Conservation (phyloP, 1,140 invertebrate genomes). For the Homarus americanus region DNA sequence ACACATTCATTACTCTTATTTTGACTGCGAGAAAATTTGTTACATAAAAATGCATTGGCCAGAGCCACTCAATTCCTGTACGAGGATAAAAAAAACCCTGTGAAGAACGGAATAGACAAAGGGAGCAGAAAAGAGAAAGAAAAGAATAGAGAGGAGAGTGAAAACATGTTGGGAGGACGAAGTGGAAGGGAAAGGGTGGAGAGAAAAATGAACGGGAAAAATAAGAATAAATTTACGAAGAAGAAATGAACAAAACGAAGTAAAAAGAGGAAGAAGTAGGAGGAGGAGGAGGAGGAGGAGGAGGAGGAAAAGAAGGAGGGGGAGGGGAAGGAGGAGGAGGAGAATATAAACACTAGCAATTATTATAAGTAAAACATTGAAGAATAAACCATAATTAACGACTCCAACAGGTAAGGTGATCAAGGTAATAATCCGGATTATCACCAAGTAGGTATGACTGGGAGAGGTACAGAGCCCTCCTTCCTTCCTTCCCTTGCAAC, state of each 20-base stretch:
- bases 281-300: background rate
- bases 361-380: too few species aligned
- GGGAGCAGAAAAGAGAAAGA: background rate
- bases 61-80: slow-evolving; percentile 1
- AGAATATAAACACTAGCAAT: too few species aligned
- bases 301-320: background rate
- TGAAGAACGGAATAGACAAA: background rate
- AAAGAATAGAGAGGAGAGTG: too few species aligned
- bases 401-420: too few species aligned
- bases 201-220: background rate
- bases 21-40: slow-evolving; percentile 21
- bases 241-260: background rate
- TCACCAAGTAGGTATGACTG: too few species aligned
- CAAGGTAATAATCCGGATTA: too few species aligned
- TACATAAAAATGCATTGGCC: slow-evolving; percentile 24
- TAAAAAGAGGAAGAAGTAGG: background rate
- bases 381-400: too few species aligned
- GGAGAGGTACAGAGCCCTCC: too few species aligned
- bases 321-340: background rate
- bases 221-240: too few species aligned
- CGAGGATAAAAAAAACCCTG: background rate
- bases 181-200: background rate
- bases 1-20: slow-evolving; percentile 46
- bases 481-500: too few species aligned
- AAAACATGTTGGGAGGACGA: background rate